phyloP scores from a whole-genome alignment of 1,140 invertebrate genomes.

The Temnothorax curvispinosus region DNA sequence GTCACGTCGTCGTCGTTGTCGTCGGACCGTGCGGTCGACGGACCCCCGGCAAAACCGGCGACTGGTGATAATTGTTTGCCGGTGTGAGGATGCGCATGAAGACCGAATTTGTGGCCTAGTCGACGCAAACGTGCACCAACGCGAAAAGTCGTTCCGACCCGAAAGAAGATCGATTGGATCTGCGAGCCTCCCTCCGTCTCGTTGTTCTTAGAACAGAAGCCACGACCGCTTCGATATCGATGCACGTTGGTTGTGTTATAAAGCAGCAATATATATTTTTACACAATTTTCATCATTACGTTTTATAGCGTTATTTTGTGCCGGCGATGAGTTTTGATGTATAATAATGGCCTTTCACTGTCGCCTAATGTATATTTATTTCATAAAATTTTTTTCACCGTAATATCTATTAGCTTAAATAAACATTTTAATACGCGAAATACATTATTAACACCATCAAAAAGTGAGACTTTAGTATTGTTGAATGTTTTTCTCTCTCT shows the following conservation, averaged over 20 bases:
- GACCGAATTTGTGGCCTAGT: conserved; percentile 33
- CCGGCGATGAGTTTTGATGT: not conserved
- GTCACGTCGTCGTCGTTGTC: conserved; percentile 28
- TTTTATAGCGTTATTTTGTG: not conserved
- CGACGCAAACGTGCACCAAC: conserved; percentile 37
- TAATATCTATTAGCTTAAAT: not conserved
- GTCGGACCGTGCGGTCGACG: not conserved
- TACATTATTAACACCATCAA: not conserved
- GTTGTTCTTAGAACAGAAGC: not conserved
- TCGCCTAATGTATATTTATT: not conserved
- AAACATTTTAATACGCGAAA: not conserved
- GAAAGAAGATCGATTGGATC: conserved; percentile 50
- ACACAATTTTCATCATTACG: not conserved
- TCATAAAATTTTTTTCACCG: not conserved
- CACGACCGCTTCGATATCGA: not conserved
- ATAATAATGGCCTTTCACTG: not conserved
- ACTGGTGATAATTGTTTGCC: conserved; percentile 55
- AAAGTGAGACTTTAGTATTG: not conserved
- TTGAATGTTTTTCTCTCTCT: not conserved
- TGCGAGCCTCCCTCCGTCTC: not conserved
- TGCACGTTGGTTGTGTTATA: not conserved
- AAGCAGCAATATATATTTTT: not conserved
- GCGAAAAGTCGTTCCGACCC: conserved; percentile 30
- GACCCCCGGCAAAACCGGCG: conserved; percentile 34
- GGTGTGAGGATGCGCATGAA: conserved; percentile 54